phyloP scores from a whole-genome alignment of 2,113 vertebrate genomes.

The Picathartes gymnocephalus region DNA sequence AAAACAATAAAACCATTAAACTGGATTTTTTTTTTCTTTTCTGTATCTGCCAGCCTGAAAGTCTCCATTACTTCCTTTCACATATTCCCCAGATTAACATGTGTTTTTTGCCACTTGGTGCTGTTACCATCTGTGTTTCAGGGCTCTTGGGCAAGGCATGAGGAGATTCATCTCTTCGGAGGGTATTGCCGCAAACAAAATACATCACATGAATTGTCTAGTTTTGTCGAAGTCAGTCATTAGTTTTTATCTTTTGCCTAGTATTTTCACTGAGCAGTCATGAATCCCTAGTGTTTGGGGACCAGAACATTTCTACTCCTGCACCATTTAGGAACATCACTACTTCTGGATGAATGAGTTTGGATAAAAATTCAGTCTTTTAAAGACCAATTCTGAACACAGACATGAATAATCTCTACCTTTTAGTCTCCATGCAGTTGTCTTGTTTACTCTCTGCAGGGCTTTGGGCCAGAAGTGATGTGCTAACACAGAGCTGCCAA shows the following conservation, averaged over 20 bases:
- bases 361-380: neutral
- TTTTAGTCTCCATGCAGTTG: neutral
- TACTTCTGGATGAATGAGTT: neutral
- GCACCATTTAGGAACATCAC: neutral
- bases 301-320: neutral
- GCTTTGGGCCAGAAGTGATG: neutral
- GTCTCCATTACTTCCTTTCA: neutral
- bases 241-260: neutral
- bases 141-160: neutral
- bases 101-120: neutral
- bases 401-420: neutral
- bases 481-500: neutral
- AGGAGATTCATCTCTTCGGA: neutral
- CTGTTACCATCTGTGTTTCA: neutral
- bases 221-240: neutral
- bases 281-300: neutral
- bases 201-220: neutral
- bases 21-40: neutral
- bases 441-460: neutral
- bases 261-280: neutral
- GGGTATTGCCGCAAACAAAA: neutral
- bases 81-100: neutral
- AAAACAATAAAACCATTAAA: neutral
- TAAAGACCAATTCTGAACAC: neutral
- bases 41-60: neutral